Evolutionary conservation across 2,797 vertebrate species (phyloP).

Genomic region (Hydrolagus colliei): DNA sequence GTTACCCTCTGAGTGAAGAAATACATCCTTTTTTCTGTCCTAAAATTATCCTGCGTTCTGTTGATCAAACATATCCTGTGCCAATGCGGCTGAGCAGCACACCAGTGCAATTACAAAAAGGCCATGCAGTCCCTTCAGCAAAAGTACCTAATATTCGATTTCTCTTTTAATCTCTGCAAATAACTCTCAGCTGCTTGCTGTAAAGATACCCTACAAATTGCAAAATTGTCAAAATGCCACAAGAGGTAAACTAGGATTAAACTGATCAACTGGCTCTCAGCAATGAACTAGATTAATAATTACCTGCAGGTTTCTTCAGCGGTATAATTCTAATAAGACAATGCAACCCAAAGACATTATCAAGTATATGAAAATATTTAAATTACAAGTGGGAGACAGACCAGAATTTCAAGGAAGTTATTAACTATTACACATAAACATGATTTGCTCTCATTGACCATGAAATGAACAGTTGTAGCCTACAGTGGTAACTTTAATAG

Average conservation of each 20-base stretch:
- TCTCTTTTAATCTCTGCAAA: background rate
- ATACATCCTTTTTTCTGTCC: too few relatives aligned
- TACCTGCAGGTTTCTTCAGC: slow-evolving; percentile 14
- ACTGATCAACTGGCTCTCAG: background rate
- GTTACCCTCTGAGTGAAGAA: too few relatives aligned
- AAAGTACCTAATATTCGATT: background rate
- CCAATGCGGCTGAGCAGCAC: background rate
- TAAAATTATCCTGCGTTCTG: too few relatives aligned
- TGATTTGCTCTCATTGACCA: slow-evolving; percentile 29
- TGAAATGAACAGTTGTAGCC: slow-evolving; percentile 33
- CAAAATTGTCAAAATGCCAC: background rate
- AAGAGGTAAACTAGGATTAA: background rate
- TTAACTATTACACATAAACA: slow-evolving; percentile 32
- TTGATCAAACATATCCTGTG: background rate
- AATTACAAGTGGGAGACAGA: slow-evolving; percentile 20
- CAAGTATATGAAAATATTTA: slow-evolving; percentile 26
- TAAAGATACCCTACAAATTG: background rate
- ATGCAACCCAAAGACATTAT: slow-evolving; percentile 20
- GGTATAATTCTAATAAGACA: slow-evolving; percentile 10
- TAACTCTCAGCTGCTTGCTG: background rate
- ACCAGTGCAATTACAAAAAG: background rate
- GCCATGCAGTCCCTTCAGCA: background rate
- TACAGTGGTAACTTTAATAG: background rate
- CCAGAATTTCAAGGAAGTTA: slow-evolving; percentile 25
- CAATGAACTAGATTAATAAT: slow-evolving; percentile 6